Evolutionary conservation across 1,140 invertebrate species (phyloP), one percentile per base, ranked within the genome.

Genomic region (Araneus ventricosus): DNA sequence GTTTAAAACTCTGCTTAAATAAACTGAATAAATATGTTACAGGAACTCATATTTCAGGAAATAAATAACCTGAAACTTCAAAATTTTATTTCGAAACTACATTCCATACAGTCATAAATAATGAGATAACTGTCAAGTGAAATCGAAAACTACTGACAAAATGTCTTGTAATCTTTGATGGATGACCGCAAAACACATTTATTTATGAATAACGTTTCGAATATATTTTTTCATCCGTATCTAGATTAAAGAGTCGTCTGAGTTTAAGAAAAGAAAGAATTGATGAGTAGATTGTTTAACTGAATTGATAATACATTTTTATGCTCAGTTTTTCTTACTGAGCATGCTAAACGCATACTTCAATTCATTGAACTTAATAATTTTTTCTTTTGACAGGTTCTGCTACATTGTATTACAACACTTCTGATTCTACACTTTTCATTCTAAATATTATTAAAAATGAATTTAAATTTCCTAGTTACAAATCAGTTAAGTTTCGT

Each of bases 121-220:
- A 84, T 52, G 82, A 84, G 82, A 84, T 84, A 84, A 84, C 39
- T 84, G 82, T 84, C 82, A 84, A 52, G 41, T 84, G 37, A 84
- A 84, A 84, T 84, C 82, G 82, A 84, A 84, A 84, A 57, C 27
- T 52, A 57, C 82, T 84, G 82, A 84, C 82, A 84, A 84, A 84
- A 84, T 20, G 82, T 84, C 82, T 84, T 30, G 41, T 45, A 84
- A 52, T 45, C n/a, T 57, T 30, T 84, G 82, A 84, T 84, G 82
- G 82, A 84, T 84, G 82, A 27, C 10, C 8, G n/a, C 82, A 57
- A 84, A 84, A 27, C 45, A 52, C 41, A 84, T 84, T 84, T 52
- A 10, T 52, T 84, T 45, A 20, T 27, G 45, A 52, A 22, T 45
- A 84, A 57, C n/a, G n/a, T 52, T 84, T 30, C 22, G 82, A 52